phyloP scores from a whole-genome alignment of 1,140 invertebrate species.

The Sitobion miscanthi region DNA sequence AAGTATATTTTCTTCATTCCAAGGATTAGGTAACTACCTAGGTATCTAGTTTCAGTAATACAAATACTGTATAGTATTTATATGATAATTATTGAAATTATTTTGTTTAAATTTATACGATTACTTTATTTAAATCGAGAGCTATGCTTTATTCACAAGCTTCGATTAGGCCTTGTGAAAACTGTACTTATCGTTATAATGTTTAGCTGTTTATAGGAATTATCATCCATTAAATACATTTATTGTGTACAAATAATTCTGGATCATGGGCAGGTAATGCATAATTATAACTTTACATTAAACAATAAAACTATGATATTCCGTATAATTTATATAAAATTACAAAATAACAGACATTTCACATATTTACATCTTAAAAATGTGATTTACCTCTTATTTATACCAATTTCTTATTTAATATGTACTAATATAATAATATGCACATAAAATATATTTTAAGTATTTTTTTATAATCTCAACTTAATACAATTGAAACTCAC shows the following conservation, averaged over 20 bases:
- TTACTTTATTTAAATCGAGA: background rate
- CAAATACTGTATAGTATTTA: too few relatives aligned
- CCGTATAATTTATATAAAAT: too few relatives aligned
- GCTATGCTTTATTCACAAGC: background rate
- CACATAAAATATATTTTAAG: background rate
- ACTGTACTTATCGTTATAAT: background rate
- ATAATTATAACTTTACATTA: background rate
- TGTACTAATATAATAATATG: background rate
- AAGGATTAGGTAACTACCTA: background rate
- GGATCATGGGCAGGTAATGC: background rate
- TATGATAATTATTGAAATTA: background rate
- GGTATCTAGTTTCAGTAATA: too few relatives aligned
- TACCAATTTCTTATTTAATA: background rate
- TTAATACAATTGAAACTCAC: background rate
- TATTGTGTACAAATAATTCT: background rate
- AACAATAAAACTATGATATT: too few relatives aligned
- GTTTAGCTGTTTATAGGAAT: background rate
- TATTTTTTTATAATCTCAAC: background rate
- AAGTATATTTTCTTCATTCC: background rate
- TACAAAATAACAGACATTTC: background rate
- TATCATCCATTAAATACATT: background rate
- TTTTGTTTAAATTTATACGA: background rate
- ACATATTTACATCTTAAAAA: background rate
- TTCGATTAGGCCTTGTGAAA: background rate
- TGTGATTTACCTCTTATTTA: background rate